Evolutionary conservation across 2,797 vertebrate species (phyloP), one percentile per base, ranked within the genome.

Genomic region (Arremon aurantiirostris): DNA sequence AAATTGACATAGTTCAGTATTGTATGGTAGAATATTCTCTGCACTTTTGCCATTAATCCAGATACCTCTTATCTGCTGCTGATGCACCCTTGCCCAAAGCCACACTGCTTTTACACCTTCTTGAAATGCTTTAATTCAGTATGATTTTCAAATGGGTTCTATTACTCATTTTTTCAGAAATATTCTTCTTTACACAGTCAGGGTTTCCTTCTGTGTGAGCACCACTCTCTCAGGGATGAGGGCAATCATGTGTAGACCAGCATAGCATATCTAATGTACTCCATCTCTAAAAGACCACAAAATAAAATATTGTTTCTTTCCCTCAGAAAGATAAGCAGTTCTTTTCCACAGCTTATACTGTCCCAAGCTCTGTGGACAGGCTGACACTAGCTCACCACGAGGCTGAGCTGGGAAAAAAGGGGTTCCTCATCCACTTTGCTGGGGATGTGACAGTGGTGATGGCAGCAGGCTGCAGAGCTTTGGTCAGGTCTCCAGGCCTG

Each of bases 301-400:
- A 71, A n/a, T n/a, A 82, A 56, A 0, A 30, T 0, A 10, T 53
- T 61, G 10, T 20, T 71, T 79, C 32, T 70, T 85, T n/a, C 28
- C 30, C 39, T 50, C 12, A 63, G 52, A 66, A 64, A 28, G 30
- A 34, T 22, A 18, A 44, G 39, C 20, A 32, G 30, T 9, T 68
- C 32, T 23, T 28, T 75, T 77, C 22, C 55, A 24, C 30, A 42
- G 53, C 15, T 84, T 28, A 6, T 30, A 14, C 30, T 4, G 3
- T 30, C 49, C 8, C 21, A 37, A 16, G 9, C 7, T 66, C 41
- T 41, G 41, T 32, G 37, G 61, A 37, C 16, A 78, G 34, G 27
- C 26, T n/a, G 32, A 49, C 10, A 2, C 8, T 28, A 49, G 13
- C 32, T 70, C 12, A 34, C 3, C 39, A 39, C 0, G 0, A 64